Evolutionary conservation across 2,113 vertebrate genomes (phyloP).

Genomic region (Actinemys pallida): DNA sequence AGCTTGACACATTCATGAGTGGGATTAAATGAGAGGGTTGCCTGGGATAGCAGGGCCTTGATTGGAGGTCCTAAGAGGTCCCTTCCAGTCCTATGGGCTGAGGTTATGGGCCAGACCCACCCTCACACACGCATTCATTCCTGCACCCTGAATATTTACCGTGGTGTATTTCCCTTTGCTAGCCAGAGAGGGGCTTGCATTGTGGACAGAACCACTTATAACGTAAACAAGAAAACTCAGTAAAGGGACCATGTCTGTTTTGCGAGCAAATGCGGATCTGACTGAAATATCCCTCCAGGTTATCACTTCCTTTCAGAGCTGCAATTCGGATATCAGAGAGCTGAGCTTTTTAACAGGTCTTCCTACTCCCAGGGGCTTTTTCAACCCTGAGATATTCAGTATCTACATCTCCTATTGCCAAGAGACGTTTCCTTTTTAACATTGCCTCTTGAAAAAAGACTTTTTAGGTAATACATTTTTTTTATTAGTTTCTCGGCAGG

Average conservation of each 20-base stretch:
- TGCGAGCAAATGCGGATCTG: background rate
- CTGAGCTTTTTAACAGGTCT: background rate
- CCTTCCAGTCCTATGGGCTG: background rate
- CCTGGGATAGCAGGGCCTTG: background rate
- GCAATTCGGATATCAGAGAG: accelerated
- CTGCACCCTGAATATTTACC: background rate
- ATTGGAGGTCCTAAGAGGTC: background rate
- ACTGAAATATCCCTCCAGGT: background rate
- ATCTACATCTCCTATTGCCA: constrained; percentile 47
- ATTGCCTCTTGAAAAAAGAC: constrained; percentile 37
- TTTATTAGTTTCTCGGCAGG: constrained; percentile 22
- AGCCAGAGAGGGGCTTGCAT: background rate
- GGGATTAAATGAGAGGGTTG: background rate
- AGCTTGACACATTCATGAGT: background rate
- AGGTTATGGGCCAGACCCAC: background rate
- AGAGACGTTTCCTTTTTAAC: background rate
- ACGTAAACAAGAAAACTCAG: background rate
- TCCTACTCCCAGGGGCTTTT: constrained; percentile 28
- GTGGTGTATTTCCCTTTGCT: background rate
- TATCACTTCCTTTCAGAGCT: background rate
- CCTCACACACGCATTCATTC: background rate
- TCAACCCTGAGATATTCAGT: constrained; percentile 33
- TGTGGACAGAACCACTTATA: background rate
- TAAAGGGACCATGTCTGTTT: background rate
- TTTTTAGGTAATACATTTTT: constrained; percentile 52